A percentile compares a stretch with the other conserved stretches of the same genome.
Conservation (phyloP, 2,113 vertebrate species). For the Hucho hucho region DNA sequence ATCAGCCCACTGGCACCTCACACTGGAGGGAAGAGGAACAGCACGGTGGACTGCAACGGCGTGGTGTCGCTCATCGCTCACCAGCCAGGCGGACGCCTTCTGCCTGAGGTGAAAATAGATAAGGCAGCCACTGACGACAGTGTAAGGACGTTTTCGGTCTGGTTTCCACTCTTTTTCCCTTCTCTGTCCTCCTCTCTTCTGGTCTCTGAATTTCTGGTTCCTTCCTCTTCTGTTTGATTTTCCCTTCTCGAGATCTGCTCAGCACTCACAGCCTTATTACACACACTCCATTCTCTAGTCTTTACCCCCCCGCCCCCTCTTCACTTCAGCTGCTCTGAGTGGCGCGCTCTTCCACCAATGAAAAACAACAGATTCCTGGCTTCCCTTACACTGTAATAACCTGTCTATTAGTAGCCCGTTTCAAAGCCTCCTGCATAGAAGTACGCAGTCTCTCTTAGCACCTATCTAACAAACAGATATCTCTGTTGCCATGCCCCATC, state of each 20-base stretch:
- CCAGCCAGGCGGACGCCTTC: slow-evolving; percentile 87
- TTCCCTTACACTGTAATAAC: neutral
- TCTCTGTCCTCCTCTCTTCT: neutral
- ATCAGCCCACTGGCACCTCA: slow-evolving; percentile 90
- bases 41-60: slow-evolving; percentile 97
- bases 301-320: slow-evolving; percentile 13
- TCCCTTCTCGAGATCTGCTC: neutral
- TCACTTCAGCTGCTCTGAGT: slow-evolving; percentile 14
- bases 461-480: neutral
- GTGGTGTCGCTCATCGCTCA: slow-evolving; percentile 96
- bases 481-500: neutral
- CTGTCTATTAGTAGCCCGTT: neutral
- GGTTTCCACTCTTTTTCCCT: slow-evolving; percentile 45
- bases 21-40: slow-evolving; percentile 89
- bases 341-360: slow-evolving; percentile 27
- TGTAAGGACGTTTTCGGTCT: slow-evolving; percentile 78
- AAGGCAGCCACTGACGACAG: slow-evolving; percentile 87
- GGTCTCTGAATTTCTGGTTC: slow-evolving; percentile 28
- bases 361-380: slow-evolving; percentile 9
- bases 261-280: neutral
- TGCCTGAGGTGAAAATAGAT: slow-evolving; percentile 98
- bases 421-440: neutral
- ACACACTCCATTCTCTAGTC: slow-evolving; percentile 10
- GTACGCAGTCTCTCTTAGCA: neutral
- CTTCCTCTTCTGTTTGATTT: slow-evolving; percentile 20